A percentile compares a stretch with the other conserved stretches of the same genome.
These are phyloP conservation scores for Galleria mellonella DNA, from an alignment of 1,140 invertebrate species.

Conservation along the genomic window DNA sequence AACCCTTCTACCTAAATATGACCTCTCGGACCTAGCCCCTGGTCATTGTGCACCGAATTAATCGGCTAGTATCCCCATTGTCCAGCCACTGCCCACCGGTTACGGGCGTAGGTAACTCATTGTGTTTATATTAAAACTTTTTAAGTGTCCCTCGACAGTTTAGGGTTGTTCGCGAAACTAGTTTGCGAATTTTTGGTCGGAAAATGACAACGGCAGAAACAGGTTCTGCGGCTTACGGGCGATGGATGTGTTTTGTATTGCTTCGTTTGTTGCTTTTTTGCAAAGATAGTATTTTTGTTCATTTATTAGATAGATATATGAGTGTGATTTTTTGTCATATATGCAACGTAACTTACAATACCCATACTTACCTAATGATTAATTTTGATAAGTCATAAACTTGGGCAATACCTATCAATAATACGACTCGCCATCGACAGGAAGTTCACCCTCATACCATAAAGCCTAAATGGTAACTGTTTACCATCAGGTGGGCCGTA, in stretches of 20 bases:
- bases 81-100: slow-evolving; percentile 50
- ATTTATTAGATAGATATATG: no score
- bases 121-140: slow-evolving; percentile 61
- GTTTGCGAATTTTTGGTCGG: slow-evolving; percentile 46
- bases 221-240: slow-evolving; percentile 10
- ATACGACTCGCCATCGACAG: no score
- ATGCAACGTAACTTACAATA: no score
- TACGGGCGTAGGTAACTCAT: slow-evolving; percentile 25
- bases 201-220: slow-evolving; percentile 6
- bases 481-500: no score
- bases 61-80: slow-evolving; percentile 58
- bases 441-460: no score
- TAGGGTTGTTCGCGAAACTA: slow-evolving; percentile 36
- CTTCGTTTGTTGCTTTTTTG: background rate
- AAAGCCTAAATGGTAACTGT: no score
- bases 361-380: no score
- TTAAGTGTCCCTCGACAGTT: slow-evolving; percentile 47
- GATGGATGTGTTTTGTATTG: background rate
- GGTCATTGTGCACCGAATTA: slow-evolving; percentile 64
- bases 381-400: no score
- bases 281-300: background rate
- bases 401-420: no score
- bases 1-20: slow-evolving; percentile 69
- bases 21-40: slow-evolving; percentile 48
- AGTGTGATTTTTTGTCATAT: no score